Evolutionary conservation across 2,113 vertebrate genomes (phyloP), one percentile per base, ranked within the genome.

Genomic region (Hydropotes inermis): DNA sequence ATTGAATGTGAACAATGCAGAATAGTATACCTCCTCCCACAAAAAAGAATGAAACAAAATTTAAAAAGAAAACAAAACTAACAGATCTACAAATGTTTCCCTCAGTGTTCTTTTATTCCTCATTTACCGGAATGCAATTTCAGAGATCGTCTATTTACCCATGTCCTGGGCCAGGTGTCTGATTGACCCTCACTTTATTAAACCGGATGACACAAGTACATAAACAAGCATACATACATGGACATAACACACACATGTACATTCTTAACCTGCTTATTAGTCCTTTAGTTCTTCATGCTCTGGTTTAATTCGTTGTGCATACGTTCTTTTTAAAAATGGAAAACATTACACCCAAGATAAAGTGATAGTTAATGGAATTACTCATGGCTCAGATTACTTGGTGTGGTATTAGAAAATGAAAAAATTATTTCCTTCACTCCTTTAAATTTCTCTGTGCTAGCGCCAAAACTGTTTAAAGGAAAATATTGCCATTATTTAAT

Each of bases 221-320:
- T 81, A 84, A 70, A 58, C 9, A 91, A 74, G 16, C 39, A 82
- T 43, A 50, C 15, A 45, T 85, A 19, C 3, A 23, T 10, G 95
- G 36, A 89, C 10, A 43, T 43, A 55, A 3, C 17, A 43, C 19
- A 74, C 7, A 47, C 33, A 16, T 4, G 79, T 12, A 85, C 33
- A 55, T 30, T 33, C 52, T 61, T 94, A 88, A 96, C 83, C 23
- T 84, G 45, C 13, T 89, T 94, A 19, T 82, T 67, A 58, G 16
- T 91, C 4, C 19, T 95, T 79, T 92, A 67, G 74, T 25, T 89
- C 86, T 91, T 97, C 33, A 61, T 6, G 12, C 10, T 85, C 47
- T 91, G 23, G 93, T 92, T 95, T 95, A 97, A 92, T 89, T 93
- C 57, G 92, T 87, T 94, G 5, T 94, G 16, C 60, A 93, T 82